Base-by-base conservation (phyloP, 1,140 invertebrate genomes). In the Babylonia areolata region DNA sequence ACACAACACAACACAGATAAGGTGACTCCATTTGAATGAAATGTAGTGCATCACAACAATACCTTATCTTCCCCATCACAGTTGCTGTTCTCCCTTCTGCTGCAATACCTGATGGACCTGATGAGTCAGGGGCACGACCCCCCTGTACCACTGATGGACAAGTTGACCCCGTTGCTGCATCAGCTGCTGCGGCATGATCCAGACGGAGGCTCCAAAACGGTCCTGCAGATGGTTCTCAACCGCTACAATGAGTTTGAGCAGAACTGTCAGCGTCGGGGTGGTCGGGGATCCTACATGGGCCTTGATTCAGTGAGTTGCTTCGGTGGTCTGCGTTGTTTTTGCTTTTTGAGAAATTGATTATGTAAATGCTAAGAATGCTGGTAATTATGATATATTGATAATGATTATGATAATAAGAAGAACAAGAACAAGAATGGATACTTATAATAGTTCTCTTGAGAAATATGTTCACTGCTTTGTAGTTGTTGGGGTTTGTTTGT, bases 161-260 rank as follows among this genome's bases (percentile, higher is more conserved):
- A 94, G 92, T 89, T 98, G 40, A 95, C 90, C 11, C 84, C 86
- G 11, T 95, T 96, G 90, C 93, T 98, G 6, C 97, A 96, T 91
- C 96, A 97, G 90, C 92, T 98, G 77, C 95, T 96, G 0, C 96
- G 97, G 87, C 93, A 96, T 35, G 96, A 96, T 93, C 95, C 96
- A 77, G 94, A 96, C 23, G 95, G 96, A 89, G 95, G 96, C 31
- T 96, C 96, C 80, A 95, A 95, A 85, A 95, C 95, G 89, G 88
- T 97, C 20, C 91, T 96, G 15, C 96, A 97, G 92, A 94, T 97
- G 20, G 94, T 98, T 1, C 96, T 96, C 91, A 96, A 97, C 84
- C 97, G 97, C 93, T 96, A 97, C 86, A 94, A 95, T 0, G 94
- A 95, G 39, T 98, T 96, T 93, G n/a, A n/a, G n/a, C 86, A 95